phyloP scores from a whole-genome alignment of 2,888 invertebrate genomes.

The Seira sanloemensis region DNA sequence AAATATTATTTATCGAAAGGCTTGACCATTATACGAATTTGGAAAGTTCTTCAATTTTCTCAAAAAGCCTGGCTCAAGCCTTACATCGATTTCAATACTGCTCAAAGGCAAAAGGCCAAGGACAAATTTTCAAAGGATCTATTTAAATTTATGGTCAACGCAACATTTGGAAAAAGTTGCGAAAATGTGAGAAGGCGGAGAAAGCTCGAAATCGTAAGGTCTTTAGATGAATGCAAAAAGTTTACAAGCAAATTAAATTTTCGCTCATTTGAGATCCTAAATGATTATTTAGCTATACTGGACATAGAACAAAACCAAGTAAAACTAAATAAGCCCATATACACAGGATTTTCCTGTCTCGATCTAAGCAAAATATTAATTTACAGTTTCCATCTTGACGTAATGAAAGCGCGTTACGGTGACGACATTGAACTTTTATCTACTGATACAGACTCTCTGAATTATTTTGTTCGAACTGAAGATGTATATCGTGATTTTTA shows the following conservation, averaged over 20 bases:
- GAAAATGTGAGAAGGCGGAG: slow-evolving; percentile 29
- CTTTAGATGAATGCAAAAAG: background rate
- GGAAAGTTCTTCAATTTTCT: slow-evolving; percentile 7
- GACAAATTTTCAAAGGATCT: slow-evolving; percentile 47
- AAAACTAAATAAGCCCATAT: slow-evolving; percentile 43
- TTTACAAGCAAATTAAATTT: slow-evolving; percentile 11
- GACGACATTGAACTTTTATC: slow-evolving; percentile 27
- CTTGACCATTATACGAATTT: slow-evolving; percentile 22
- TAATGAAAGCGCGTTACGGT: slow-evolving; percentile 43
- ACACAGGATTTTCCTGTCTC: slow-evolving; percentile 45
- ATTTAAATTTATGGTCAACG: slow-evolving; percentile 53
- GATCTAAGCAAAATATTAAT: slow-evolving; percentile 48
- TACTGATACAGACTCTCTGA: slow-evolving; percentile 65
- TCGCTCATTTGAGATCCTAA: slow-evolving; percentile 29
- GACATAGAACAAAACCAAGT: slow-evolving; percentile 23
- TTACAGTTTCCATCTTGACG: slow-evolving; percentile 44
- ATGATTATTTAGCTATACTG: slow-evolving; percentile 6
- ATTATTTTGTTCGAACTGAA: slow-evolving; percentile 49
- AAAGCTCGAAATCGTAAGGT: slow-evolving; percentile 34
- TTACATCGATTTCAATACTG: slow-evolving; percentile 43
- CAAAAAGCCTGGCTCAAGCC: slow-evolving; percentile 34
- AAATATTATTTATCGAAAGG: slow-evolving; percentile 40
- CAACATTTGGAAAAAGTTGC: slow-evolving; percentile 44
- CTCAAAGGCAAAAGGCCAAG: slow-evolving; percentile 33
- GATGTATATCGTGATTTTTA: slow-evolving; percentile 46